Evolutionary conservation across 2,888 invertebrate species (phyloP).

Genomic region (Phoronis australis): DNA sequence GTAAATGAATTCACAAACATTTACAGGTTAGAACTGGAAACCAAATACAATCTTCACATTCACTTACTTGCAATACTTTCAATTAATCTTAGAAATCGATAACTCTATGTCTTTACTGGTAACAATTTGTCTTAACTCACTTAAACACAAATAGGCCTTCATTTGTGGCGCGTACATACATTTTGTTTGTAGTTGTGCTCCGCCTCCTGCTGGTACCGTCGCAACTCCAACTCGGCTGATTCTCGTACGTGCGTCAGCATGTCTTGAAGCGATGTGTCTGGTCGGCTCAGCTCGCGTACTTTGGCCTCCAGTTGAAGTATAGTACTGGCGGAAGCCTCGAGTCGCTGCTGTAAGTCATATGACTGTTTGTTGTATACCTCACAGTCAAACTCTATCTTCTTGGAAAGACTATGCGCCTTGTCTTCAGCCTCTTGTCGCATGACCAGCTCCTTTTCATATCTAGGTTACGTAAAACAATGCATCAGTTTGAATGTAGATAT

Average conservation of each 20-base stretch:
- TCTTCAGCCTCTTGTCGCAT: conserved; percentile 33
- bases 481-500: too few species aligned
- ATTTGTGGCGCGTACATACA: conserved; percentile 22
- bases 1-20: too few species aligned
- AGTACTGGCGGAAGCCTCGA: conserved; percentile 27
- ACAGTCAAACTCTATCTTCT: conserved; percentile 34
- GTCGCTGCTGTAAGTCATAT: conserved; percentile 10
- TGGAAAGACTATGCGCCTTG: conserved; percentile 25
- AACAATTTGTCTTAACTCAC: too few species aligned
- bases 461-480: too few species aligned
- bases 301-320: conserved; percentile 31
- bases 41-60: neutral
- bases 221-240: conserved; percentile 29
- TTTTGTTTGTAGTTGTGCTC: conserved; percentile 33
- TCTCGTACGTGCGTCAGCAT: conserved; percentile 33
- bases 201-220: conserved; percentile 29
- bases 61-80: neutral
- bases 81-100: too few species aligned
- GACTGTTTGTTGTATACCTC: conserved; percentile 29
- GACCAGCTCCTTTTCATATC: conserved; percentile 35
- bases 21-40: too few species aligned
- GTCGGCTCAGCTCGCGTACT: conserved; percentile 24
- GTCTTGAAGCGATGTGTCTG: conserved; percentile 25
- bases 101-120: too few species aligned
- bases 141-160: conserved; percentile 1